Evolutionary conservation across 1,140 invertebrate species (phyloP).

Genomic region (Hylaeus anthracinus): DNA sequence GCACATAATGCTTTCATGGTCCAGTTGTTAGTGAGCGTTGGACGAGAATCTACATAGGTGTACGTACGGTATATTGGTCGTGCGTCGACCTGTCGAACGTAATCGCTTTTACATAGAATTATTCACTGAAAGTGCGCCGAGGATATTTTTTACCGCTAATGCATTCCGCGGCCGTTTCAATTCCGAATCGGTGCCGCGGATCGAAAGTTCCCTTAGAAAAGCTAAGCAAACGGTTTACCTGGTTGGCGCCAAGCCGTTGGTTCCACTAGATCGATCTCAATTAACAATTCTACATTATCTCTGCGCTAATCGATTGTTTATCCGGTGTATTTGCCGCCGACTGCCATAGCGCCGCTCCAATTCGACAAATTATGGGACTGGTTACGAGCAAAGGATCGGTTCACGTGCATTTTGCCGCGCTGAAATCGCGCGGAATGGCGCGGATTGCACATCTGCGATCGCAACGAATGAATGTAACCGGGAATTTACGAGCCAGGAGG

Average conservation of each 20-base stretch:
- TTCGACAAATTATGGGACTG: background rate
- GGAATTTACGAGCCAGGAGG: slow-evolving; percentile 15
- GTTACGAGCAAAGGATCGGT: background rate
- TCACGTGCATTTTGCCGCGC: slow-evolving; percentile 9
- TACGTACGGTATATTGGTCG: slow-evolving; percentile 50
- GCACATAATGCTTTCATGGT: slow-evolving; percentile 63
- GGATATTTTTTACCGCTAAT: background rate
- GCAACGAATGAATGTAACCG: background rate
- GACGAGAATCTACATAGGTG: slow-evolving; percentile 45
- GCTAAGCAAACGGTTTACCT: slow-evolving; percentile 10
- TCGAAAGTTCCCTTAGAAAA: background rate
- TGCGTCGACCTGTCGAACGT: slow-evolving; percentile 61
- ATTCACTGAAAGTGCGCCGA: slow-evolving; percentile 31
- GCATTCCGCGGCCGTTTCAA: slow-evolving; percentile 18
- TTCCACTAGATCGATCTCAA: slow-evolving; percentile 44
- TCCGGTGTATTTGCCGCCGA: background rate
- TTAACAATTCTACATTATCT: slow-evolving; percentile 30
- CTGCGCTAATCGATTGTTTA: slow-evolving; percentile 26
- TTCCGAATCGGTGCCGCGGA: background rate
- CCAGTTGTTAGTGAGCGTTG: slow-evolving; percentile 63
- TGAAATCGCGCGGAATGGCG: slow-evolving; percentile 2
- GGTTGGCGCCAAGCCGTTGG: slow-evolving; percentile 26
- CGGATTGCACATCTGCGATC: background rate
- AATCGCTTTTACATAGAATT: slow-evolving; percentile 49
- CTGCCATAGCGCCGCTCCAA: no score